Evolutionary conservation across 2,888 invertebrate genomes (phyloP), one percentile per base, ranked within the genome.

Genomic region (Baccha elongata): DNA sequence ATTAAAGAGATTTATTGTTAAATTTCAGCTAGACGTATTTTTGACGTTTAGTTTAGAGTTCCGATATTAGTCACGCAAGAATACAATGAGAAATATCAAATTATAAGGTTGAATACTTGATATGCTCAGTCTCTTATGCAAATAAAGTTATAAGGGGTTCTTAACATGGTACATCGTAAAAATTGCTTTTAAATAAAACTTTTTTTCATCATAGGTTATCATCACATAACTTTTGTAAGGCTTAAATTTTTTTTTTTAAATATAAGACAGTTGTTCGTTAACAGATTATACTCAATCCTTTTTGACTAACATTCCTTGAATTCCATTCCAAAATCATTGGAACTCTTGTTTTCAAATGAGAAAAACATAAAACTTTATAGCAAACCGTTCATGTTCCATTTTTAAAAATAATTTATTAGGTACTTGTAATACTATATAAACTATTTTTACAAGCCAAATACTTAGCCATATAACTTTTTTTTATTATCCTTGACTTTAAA

Each of bases 1-100:
- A 60, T 78, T 55, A 78, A 78, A 65, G 13, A 55, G 78, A 72
- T 78, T 72, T 78, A 72, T 72, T 44, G 35, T 15, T 44, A 26
- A 29, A 44, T 53, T 72, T 55, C 21, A 64, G 55, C 53, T 71
- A 21, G 46, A 76, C 52, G 13, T 11, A 60, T 32, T 23, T 50
- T 52, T 44, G 8, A 32, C 15, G 15, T 58, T 50, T 40, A 35
- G 13, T 53, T 69, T 46, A 26, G 23, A 44, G 19, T 37, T 21
- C 64, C 17, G n/a, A 6, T 35, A 60, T 67, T 74, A 42, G 52
- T 58, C 67, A 50, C 68, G 23, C 50, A 60, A 42, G n/a, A 29
- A 6, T 10, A 23, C 21, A 53, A 52, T 11, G 32, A 17, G 19
- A 53, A 53, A 19, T 53, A 17, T 17, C 6, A 53, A 32, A 53